Conservation (phyloP, 2,888 invertebrate species). For the Amitus sp. region DNA sequence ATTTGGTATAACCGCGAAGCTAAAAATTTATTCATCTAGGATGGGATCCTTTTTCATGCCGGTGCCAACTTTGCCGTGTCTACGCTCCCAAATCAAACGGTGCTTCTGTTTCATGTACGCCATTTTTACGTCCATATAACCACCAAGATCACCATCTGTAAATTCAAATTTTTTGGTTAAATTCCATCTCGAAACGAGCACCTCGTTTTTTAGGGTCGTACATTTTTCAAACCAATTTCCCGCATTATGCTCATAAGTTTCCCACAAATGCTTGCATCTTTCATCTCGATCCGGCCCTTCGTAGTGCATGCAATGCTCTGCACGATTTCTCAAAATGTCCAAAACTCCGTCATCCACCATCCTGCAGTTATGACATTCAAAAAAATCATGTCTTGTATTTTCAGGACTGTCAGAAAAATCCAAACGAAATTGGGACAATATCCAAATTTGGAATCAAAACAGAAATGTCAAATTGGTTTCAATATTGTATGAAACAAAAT, state of each 20-base stretch:
- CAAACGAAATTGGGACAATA: too few relatives aligned
- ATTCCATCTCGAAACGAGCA: too few relatives aligned
- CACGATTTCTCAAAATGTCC: constrained; percentile 82
- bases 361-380: constrained; percentile 69
- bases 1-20: neutral
- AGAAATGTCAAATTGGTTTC: too few relatives aligned
- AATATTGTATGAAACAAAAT: too few relatives aligned
- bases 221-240: constrained; percentile 95
- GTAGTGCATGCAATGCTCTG: constrained; percentile 85
- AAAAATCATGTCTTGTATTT: too few relatives aligned
- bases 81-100: constrained; percentile 96
- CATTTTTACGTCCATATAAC: constrained; percentile 74
- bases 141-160: constrained; percentile 93
- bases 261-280: constrained; percentile 75
- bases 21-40: neutral
- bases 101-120: constrained; percentile 99
- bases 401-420: too few relatives aligned
- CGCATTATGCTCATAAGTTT: constrained; percentile 79
- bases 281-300: constrained; percentile 69
- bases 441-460: too few relatives aligned
- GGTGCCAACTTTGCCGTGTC: constrained; percentile 82
- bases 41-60: constrained; percentile 68
- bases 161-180: constrained; percentile 13
- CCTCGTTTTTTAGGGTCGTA: constrained; percentile 67
- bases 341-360: constrained; percentile 86